Evolutionary conservation across 1,140 invertebrate species (phyloP).

Genomic region (Globodera ellingtonae): DNA sequence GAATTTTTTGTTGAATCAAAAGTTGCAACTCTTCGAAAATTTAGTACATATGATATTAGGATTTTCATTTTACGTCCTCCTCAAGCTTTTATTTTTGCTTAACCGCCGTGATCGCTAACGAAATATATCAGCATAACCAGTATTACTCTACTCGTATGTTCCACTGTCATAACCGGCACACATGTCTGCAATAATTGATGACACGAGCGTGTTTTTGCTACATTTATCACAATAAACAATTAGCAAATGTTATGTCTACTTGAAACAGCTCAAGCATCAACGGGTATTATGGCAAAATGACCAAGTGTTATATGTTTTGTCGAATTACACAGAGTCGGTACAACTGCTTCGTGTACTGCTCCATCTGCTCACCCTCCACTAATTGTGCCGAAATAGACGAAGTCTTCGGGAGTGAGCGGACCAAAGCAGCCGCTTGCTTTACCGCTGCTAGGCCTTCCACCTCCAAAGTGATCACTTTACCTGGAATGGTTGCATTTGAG

Average conservation of each 20-base stretch:
- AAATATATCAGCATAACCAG: not conserved
- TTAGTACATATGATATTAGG: no score
- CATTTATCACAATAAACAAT: no score
- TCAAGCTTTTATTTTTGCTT: not conserved
- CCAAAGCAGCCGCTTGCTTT: not conserved
- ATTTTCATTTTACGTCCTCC: no score
- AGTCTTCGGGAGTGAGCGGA: not conserved
- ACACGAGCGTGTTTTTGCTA: no score
- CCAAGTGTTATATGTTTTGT: slow-evolving; percentile 13
- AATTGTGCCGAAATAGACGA: slow-evolving; percentile 18
- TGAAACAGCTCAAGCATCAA: not conserved
- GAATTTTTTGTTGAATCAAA: no score
- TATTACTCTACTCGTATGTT: no score
- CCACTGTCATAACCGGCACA: no score
- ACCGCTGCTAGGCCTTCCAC: not conserved
- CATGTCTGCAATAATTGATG: no score
- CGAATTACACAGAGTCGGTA: slow-evolving; percentile 44
- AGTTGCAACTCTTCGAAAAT: no score
- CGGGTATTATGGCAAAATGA: not conserved
- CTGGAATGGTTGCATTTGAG: slow-evolving; percentile 14
- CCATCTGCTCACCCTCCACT: slow-evolving; percentile 27
- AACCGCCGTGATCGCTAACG: not conserved
- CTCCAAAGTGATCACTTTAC: slow-evolving; percentile 37
- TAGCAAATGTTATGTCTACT: not conserved
- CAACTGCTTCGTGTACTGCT: slow-evolving; percentile 37